Evolutionary conservation across 2,113 vertebrate species (phyloP).

Genomic region (Callospermophilus lateralis): DNA sequence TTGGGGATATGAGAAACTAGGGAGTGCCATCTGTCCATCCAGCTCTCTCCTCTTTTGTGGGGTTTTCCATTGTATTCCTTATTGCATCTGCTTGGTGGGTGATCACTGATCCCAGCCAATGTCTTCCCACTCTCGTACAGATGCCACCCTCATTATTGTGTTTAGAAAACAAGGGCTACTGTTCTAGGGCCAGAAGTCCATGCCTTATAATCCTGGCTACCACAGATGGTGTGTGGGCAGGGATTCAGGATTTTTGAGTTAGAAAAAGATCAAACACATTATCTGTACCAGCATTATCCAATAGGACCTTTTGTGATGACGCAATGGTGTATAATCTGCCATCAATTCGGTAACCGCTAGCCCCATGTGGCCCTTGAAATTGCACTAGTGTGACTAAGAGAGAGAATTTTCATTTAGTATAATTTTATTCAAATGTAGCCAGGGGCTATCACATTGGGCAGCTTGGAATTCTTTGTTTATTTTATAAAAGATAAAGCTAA

Average conservation of each 20-base stretch:
- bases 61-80: conserved; percentile 57
- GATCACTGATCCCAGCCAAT: conserved; percentile 11
- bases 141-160: conserved; percentile 58
- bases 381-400: not conserved
- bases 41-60: not conserved
- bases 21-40: conserved; percentile 9
- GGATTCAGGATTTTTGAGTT: conserved; percentile 40
- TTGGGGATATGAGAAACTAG: not conserved
- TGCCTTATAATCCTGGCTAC: conserved; percentile 43
- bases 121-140: not conserved
- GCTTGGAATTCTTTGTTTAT: not conserved
- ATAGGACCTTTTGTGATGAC: conserved; percentile 14
- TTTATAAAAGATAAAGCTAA: not conserved
- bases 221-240: conserved; percentile 71
- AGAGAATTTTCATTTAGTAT: not conserved
- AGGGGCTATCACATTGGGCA: not conserved
- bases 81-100: conserved; percentile 68
- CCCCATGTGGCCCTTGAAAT: not conserved
- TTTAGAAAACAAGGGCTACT: conserved; percentile 43
- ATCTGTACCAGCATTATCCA: not conserved
- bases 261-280: not conserved
- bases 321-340: not conserved
- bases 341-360: not conserved
- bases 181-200: conserved; percentile 56
- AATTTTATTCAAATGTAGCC: not conserved